These are phyloP conservation scores for Heliconius himera DNA, from an alignment of 1,140 invertebrate genomes.

Conservation along the genomic window DNA sequence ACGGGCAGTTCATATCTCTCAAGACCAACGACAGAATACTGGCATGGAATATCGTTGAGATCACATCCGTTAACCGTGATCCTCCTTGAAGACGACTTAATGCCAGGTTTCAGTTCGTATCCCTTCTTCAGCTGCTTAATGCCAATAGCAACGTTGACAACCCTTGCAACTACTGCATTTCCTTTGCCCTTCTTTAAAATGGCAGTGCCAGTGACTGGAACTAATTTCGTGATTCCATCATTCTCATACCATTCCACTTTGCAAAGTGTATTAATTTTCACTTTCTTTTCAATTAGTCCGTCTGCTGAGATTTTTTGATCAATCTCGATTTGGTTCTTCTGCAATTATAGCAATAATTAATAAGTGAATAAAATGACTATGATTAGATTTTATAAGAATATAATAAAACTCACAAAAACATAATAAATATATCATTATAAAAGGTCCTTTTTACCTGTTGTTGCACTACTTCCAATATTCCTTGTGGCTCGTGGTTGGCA, in stretches of 20 bases:
- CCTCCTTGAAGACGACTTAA: conserved; percentile 83
- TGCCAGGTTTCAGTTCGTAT: conserved; percentile 84
- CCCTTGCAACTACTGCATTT: conserved; percentile 78
- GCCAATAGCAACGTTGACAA: conserved; percentile 83
- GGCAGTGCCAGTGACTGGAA: conserved; percentile 83
- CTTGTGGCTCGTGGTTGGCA: conserved; percentile 83
- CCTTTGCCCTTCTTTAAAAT: conserved; percentile 80
- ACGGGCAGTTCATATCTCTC: conserved; percentile 88
- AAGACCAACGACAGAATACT: conserved; percentile 86
- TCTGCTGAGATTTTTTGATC: conserved; percentile 75
- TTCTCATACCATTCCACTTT: conserved; percentile 86
- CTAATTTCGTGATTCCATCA: conserved; percentile 82
- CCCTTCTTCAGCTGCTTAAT: conserved; percentile 82
- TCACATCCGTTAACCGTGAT: conserved; percentile 83
- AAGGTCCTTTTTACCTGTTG: conserved; percentile 76
- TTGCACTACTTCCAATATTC: conserved; percentile 84
- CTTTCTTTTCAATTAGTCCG: conserved; percentile 84
- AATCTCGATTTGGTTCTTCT: conserved; percentile 78
- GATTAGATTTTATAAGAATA: background rate
- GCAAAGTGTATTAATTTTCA: conserved; percentile 84
- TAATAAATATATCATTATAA: background rate
- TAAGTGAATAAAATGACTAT: background rate
- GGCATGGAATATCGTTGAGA: conserved; percentile 85
- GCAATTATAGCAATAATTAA: conserved; percentile 39
- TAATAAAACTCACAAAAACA: background rate